Base-by-base conservation (phyloP, 2,113 vertebrate species). In the Austrofundulus limnaeus region DNA sequence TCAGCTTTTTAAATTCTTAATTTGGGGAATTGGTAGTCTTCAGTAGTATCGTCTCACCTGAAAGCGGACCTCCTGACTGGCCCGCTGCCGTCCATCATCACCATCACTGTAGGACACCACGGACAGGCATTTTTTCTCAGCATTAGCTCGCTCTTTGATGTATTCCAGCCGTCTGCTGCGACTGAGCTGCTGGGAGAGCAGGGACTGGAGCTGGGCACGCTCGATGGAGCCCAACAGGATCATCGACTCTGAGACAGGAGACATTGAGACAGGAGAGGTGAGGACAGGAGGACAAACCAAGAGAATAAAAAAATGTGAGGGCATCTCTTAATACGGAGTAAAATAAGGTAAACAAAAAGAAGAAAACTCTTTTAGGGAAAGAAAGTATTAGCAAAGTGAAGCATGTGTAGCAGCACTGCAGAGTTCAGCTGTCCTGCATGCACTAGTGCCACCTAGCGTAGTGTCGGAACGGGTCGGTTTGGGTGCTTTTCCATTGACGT, bases 161-260 rank as follows among this genome's bases (percentile, higher is more conserved):
- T 93, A 91, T 66, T 94, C 90, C n/a, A 94, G 78, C 17, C 95
- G 84, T 0, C 90, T 93, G 1, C 89, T 66, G 0, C 92, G 88
- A 21, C 95, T 93, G 21, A 98, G 92, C 89, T 98, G 97, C 58
- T 82, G 82, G 13, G 84, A 89, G 61, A 99, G 93, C 77, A 98
- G 88, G 0, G 92, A 83, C 81, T 94, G 94, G 28, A 98, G 92
- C 91, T 98, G 96, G 0, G 94, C 83, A 5, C 95, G 94, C 82
- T 98, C 97, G 0, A 98, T 98, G 87, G 97, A 99, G 49, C 97
- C 97, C 92, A 99, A 86, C 63, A 99, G 92, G 85, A 98, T 97
- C 97, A 98, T 99, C n/a, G 97, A 98, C 69, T 98, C 97, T 99
- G 90, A 3, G 41, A 15, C 6, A 47, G 47, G 47, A 62, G 13